These are phyloP conservation scores for Elachura formosa DNA, from an alignment of 2,113 vertebrate species.

Conservation along the genomic window DNA sequence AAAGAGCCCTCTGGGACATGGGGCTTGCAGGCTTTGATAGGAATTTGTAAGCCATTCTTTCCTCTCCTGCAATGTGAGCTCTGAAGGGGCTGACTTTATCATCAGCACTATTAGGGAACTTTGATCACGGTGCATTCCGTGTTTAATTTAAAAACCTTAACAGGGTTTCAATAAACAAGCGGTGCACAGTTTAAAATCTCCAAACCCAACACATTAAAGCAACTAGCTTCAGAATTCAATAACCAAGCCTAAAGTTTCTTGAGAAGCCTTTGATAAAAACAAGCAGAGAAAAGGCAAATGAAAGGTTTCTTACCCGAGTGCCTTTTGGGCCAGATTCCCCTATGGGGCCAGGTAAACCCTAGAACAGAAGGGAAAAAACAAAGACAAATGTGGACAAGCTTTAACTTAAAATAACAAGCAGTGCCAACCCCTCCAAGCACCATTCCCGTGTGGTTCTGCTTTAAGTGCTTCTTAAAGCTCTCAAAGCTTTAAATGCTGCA, in stretches of 20 bases:
- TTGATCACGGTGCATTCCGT: background rate
- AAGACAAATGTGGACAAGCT: constrained; percentile 67
- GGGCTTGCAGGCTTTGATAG: background rate
- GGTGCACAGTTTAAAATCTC: background rate
- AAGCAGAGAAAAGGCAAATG: background rate
- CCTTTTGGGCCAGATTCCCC: constrained; percentile 93
- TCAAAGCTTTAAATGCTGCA: background rate
- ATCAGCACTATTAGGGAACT: background rate
- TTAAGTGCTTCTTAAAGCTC: background rate
- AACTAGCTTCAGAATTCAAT: background rate
- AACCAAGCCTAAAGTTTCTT: background rate
- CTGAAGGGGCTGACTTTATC: background rate
- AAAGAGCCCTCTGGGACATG: constrained; percentile 8
- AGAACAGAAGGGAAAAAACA: constrained; percentile 69
- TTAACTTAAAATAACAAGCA: background rate
- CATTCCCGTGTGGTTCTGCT: background rate
- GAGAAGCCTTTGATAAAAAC: background rate
- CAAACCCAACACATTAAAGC: background rate
- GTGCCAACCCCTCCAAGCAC: constrained; percentile 8
- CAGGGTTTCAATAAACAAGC: background rate
- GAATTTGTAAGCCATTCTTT: background rate
- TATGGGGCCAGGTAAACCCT: constrained; percentile 96
- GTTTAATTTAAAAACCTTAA: background rate
- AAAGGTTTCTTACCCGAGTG: constrained; percentile 83
- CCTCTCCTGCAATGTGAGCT: background rate